Percentiles rank a stretch among this genome's conserved stretches.
Conservation (phyloP, 2,113 vertebrate genomes). For the Brachyhypopomus occidentalis region DNA sequence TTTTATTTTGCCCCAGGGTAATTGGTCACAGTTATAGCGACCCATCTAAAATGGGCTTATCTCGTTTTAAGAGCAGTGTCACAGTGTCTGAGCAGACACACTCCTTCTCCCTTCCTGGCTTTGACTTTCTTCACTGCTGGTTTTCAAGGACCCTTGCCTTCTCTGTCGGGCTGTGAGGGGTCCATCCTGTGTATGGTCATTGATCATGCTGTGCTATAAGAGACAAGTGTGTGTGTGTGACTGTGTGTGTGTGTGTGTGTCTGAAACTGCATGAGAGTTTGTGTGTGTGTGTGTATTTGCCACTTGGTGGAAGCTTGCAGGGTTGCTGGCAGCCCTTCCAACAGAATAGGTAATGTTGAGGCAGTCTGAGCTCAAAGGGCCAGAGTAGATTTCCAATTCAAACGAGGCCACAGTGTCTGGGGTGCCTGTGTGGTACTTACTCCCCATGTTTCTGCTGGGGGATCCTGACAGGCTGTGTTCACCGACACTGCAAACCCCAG, state of each 20-base stretch:
- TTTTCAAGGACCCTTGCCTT: slow-evolving; percentile 4
- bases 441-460: slow-evolving; percentile 7
- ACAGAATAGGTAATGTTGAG: slow-evolving; percentile 75
- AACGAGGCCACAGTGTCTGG: slow-evolving; percentile 68
- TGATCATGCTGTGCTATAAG: slow-evolving; percentile 70
- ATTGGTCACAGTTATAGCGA: slow-evolving; percentile 33
- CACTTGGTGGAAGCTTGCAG: slow-evolving; percentile 68
- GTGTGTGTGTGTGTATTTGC: slow-evolving; percentile 25
- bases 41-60: slow-evolving; percentile 28
- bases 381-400: slow-evolving; percentile 77
- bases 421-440: slow-evolving; percentile 23
- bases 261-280: slow-evolving; percentile 11
- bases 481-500: slow-evolving; percentile 37
- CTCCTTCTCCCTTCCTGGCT: slow-evolving; percentile 35
- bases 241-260: slow-evolving; percentile 15
- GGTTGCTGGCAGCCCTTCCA: slow-evolving; percentile 72
- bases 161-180: slow-evolving; percentile 26
- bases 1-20: slow-evolving; percentile 15
- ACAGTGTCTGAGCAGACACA: slow-evolving; percentile 25
- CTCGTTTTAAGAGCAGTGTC: slow-evolving; percentile 15
- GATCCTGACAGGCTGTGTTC: slow-evolving; percentile 52
- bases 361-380: slow-evolving; percentile 65
- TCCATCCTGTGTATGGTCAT: slow-evolving; percentile 57
- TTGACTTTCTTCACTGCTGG: slow-evolving; percentile 52
- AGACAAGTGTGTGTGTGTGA: slow-evolving; percentile 63